Evolutionary conservation across 2,797 vertebrate species (phyloP).

Genomic region (Trachurus trachurus): DNA sequence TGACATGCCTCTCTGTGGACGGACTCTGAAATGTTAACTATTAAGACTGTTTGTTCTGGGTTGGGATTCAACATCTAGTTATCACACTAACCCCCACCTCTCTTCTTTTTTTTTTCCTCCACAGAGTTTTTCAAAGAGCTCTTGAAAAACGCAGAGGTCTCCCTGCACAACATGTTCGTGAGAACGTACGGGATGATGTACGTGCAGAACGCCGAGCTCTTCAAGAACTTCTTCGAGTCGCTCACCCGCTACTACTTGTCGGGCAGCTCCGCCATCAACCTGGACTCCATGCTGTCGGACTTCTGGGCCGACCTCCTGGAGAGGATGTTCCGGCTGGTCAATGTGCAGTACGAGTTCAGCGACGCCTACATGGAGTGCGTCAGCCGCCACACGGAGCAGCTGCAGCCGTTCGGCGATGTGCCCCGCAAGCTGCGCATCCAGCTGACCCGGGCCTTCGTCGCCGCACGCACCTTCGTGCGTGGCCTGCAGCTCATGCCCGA

Average conservation of each 20-base stretch:
- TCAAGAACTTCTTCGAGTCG: slow-evolving; percentile 93
- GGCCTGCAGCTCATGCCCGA: slow-evolving; percentile 92
- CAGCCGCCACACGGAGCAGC: slow-evolving; percentile 94
- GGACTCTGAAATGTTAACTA: slow-evolving; percentile 29
- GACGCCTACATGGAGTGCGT: slow-evolving; percentile 96
- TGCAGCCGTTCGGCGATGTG: slow-evolving; percentile 96
- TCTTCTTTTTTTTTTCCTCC: not conserved
- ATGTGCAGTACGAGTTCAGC: slow-evolving; percentile 95
- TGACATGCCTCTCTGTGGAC: slow-evolving; percentile 15
- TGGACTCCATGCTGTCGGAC: slow-evolving; percentile 95
- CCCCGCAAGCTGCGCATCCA: slow-evolving; percentile 95
- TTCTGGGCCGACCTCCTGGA: slow-evolving; percentile 97
- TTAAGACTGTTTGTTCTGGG: slow-evolving; percentile 31
- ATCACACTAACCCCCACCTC: slow-evolving; percentile 19
- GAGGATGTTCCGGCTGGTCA: slow-evolving; percentile 96
- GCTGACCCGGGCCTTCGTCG: slow-evolving; percentile 92
- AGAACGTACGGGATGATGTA: slow-evolving; percentile 96
- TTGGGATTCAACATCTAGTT: slow-evolving; percentile 14
- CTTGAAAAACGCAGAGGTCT: slow-evolving; percentile 92
- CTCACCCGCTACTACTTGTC: slow-evolving; percentile 91
- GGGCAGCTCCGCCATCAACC: slow-evolving; percentile 87
- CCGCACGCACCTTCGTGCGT: slow-evolving; percentile 92
- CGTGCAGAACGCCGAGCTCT: slow-evolving; percentile 95
- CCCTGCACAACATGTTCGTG: slow-evolving; percentile 95
- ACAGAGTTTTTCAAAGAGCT: slow-evolving; percentile 97